These are phyloP conservation scores for Rhinolophus ferrumequinum DNA, from an alignment of 2,113 vertebrate species.

Conservation along the genomic window DNA sequence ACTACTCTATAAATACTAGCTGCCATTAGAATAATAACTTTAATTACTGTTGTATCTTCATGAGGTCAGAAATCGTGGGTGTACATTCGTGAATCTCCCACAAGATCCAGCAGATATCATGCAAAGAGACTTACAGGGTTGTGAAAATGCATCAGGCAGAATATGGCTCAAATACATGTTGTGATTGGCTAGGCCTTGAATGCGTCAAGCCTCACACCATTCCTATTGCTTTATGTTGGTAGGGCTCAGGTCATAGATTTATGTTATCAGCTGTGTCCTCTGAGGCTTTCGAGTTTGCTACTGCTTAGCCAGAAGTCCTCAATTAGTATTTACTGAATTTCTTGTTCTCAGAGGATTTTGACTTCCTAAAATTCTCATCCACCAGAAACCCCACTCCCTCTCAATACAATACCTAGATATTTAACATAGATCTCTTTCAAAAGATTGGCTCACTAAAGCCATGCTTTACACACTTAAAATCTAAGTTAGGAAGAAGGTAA, in stretches of 20 bases:
- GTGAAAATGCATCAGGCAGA: not conserved
- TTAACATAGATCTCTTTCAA: not conserved
- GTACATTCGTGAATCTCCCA: not conserved
- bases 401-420: not conserved
- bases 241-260: not conserved
- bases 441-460: not conserved
- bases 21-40: not conserved
- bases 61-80: not conserved
- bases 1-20: not conserved
- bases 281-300: not conserved
- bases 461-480: not conserved
- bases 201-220: not conserved
- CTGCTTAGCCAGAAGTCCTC: not conserved
- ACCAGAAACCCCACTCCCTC: not conserved
- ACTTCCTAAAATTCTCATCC: not conserved
- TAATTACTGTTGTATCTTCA: not conserved
- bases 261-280: not conserved
- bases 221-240: not conserved
- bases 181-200: not conserved
- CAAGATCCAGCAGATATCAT: not conserved
- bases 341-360: not conserved
- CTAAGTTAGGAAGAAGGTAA: not conserved
- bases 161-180: not conserved
- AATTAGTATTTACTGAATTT: not conserved
- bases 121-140: not conserved